A percentile compares a stretch with the other conserved stretches of the same genome.
Conservation (phyloP, 2,888 invertebrate species). For the Andrena haemorrhoa region DNA sequence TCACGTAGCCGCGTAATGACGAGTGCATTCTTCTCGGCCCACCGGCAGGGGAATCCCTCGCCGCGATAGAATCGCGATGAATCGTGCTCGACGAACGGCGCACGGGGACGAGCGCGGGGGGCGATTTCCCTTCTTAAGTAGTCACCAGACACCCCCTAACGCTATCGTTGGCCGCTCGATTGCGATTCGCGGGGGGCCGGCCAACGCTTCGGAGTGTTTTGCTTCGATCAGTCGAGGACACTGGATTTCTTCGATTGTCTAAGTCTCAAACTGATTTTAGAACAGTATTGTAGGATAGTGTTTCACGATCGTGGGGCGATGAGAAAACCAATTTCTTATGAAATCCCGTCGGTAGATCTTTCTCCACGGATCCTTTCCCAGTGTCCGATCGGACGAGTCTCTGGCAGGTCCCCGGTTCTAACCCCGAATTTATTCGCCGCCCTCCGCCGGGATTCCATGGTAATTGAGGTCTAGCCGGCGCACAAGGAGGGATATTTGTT, state of each 20-base stretch:
- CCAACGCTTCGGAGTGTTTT: not conserved
- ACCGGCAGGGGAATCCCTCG: constrained; percentile 28
- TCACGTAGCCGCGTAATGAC: constrained; percentile 70
- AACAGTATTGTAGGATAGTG: too few relatives aligned
- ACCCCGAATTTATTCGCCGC: constrained; percentile 69
- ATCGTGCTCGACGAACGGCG: constrained; percentile 38
- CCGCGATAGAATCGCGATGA: constrained; percentile 46
- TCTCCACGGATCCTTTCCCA: constrained; percentile 43
- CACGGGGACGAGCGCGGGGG: constrained; percentile 8
- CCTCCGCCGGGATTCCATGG: constrained; percentile 72
- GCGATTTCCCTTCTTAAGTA: constrained; percentile 51
- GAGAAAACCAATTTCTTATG: not conserved
- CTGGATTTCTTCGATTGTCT: not conserved
- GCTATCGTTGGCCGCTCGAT: constrained; percentile 33
- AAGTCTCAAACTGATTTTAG: too few relatives aligned
- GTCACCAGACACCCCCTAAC: constrained; percentile 13
- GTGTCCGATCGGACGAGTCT: constrained; percentile 39
- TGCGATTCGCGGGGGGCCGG: not conserved
- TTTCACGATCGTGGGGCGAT: too few relatives aligned
- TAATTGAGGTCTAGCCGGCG: constrained; percentile 75
- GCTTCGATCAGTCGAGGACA: constrained; percentile 7
- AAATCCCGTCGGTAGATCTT: not conserved
- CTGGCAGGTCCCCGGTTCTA: constrained; percentile 52
- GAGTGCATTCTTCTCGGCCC: constrained; percentile 53
- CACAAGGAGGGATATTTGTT: constrained; percentile 73